Percentiles rank a stretch among this genome's conserved stretches.
These are phyloP conservation scores for Rhabdomys pumilio DNA, from an alignment of 2,797 vertebrate species.

Conservation along the genomic window DNA sequence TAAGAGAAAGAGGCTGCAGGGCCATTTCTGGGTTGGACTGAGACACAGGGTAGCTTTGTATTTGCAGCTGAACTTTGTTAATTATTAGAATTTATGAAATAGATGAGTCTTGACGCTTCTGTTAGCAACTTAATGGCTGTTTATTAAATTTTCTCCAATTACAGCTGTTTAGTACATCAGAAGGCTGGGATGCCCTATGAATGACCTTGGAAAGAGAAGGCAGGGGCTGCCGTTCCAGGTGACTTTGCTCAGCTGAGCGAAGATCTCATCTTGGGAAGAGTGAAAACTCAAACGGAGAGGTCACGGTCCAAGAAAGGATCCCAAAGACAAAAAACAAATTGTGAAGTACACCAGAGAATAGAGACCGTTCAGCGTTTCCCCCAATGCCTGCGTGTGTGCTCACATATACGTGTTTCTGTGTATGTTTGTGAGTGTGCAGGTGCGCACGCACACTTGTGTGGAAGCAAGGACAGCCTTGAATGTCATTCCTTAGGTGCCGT, in stretches of 20 bases:
- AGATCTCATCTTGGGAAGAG: conserved; percentile 8
- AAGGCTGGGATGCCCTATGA: not conserved
- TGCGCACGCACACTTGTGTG: not conserved
- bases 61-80: not conserved
- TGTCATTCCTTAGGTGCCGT: not conserved
- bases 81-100: conserved; percentile 31
- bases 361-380: not conserved
- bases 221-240: not conserved
- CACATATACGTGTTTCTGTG: too few relatives aligned
- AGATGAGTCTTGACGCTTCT: conserved; percentile 43
- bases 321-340: not conserved
- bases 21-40: not conserved
- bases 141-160: conserved; percentile 67
- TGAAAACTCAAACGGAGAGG: not conserved
- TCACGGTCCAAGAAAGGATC: not conserved
- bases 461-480: not conserved
- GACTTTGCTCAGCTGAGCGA: not conserved
- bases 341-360: not conserved
- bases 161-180: conserved; percentile 51
- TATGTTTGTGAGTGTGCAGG: not conserved
- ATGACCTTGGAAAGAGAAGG: conserved; percentile 48
- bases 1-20: not conserved
- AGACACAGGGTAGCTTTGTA: not conserved
- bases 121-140: conserved; percentile 60
- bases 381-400: not conserved